Conservation (phyloP, 53 echinoderm and acorn worm species). For the Luidia sarsii region DNA sequence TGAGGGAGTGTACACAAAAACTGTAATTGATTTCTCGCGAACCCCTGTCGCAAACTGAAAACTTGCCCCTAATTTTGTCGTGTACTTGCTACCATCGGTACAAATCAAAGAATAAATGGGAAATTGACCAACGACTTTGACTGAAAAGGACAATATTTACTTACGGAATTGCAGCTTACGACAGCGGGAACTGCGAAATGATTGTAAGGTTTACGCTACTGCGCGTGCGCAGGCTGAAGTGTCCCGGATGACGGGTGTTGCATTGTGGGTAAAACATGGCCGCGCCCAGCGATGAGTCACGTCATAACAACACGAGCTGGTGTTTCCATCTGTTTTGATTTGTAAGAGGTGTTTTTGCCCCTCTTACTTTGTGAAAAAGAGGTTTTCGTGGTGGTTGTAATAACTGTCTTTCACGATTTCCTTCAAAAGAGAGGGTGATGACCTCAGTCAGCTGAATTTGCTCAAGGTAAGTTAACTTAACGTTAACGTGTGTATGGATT, state of each 20-base stretch:
- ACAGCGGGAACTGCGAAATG: slow-evolving; percentile 44
- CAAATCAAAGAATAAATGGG: neutral
- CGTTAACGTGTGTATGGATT: too few species aligned
- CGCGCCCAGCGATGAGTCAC: slow-evolving; percentile 41
- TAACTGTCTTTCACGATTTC: too few species aligned
- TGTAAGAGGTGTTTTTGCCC: too few species aligned
- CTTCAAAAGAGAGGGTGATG: slow-evolving; percentile 92
- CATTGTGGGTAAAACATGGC: slow-evolving; percentile 60
- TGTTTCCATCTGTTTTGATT: neutral
- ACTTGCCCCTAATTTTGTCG: neutral
- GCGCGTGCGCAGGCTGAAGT: slow-evolving; percentile 39
- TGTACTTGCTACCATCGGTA: neutral
- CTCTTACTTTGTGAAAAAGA: too few species aligned
- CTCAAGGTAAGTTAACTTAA: slow-evolving; percentile 78
- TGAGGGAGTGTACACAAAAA: neutral
- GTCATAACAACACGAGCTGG: neutral
- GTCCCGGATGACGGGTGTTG: slow-evolving; percentile 35
- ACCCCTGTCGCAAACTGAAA: neutral
- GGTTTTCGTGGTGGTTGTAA: too few species aligned
- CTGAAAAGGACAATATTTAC: slow-evolving; percentile 12
- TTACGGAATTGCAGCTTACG: slow-evolving; percentile 41
- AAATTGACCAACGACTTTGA: neutral
- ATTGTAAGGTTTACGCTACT: slow-evolving; percentile 23
- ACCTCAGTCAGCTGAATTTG: slow-evolving; percentile 72
- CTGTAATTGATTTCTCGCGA: slow-evolving; percentile 12